Percentiles rank a stretch among this genome's conserved stretches.
Conservation (phyloP, 2,797 vertebrate genomes). For the Sebastes trivittatus region DNA sequence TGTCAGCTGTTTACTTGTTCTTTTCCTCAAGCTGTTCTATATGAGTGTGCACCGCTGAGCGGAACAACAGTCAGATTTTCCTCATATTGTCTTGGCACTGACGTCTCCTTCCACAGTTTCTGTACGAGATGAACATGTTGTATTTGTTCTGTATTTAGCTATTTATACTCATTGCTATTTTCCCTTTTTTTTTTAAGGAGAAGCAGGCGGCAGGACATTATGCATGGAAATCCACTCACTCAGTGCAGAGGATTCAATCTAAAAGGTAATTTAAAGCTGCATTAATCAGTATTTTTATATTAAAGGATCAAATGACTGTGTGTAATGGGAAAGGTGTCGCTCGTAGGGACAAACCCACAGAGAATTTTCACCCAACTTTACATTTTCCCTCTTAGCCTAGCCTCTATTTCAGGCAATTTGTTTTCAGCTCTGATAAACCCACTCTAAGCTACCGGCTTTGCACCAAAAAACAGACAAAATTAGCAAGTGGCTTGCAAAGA, state of each 20-base stretch:
- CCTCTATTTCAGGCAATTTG: not conserved
- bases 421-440: not conserved
- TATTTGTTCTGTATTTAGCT: conserved; percentile 9
- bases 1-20: conserved; percentile 57
- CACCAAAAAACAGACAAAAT: not conserved
- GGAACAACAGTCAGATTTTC: conserved; percentile 58
- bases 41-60: conserved; percentile 12
- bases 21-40: conserved; percentile 54
- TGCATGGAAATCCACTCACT: conserved; percentile 96
- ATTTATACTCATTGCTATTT: not conserved
- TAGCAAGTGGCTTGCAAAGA: not conserved
- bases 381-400: not conserved
- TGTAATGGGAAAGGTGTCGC: not conserved
- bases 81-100: conserved; percentile 38
- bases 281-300: not conserved
- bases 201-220: conserved; percentile 96
- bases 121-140: not conserved
- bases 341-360: not conserved
- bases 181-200: conserved; percentile 83
- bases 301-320: not conserved
- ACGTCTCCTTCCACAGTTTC: conserved; percentile 9
- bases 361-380: not conserved
- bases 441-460: not conserved
- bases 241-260: conserved; percentile 98
- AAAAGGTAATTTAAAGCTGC: conserved; percentile 88